Evolutionary conservation across 2,113 vertebrate species (phyloP).

Genomic region (Thamnaconus septentrionalis): DNA sequence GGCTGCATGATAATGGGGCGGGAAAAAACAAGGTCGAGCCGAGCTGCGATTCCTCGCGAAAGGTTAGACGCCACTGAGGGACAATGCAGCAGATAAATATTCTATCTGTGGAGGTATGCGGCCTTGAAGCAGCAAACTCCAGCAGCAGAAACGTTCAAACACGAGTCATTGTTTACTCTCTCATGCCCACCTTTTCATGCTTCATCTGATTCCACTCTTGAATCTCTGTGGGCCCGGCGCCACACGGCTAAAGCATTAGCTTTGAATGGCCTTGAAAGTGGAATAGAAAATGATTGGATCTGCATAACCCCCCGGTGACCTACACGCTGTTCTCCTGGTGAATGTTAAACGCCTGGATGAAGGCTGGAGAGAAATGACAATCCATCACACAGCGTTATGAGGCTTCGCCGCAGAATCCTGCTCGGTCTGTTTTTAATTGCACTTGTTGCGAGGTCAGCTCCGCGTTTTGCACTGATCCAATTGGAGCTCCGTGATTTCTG

Average conservation of each 20-base stretch:
- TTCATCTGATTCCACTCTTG: conserved; percentile 43
- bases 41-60: conserved; percentile 39
- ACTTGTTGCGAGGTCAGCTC: too few species aligned
- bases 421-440: too few species aligned
- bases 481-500: too few species aligned
- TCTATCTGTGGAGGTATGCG: conserved; percentile 52
- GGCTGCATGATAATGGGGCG: conserved; percentile 32
- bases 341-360: conserved; percentile 2
- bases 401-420: too few species aligned
- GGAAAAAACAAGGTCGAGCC: conserved; percentile 49
- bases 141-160: conserved; percentile 59
- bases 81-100: conserved; percentile 59
- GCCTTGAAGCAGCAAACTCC: conserved; percentile 60
- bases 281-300: conserved; percentile 26
- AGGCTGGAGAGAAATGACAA: background rate
- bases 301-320: background rate
- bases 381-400: too few species aligned
- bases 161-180: conserved; percentile 61
- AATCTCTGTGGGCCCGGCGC: conserved; percentile 34
- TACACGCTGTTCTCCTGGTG: background rate
- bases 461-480: too few species aligned
- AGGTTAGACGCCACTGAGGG: conserved; percentile 48
- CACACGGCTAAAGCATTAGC: conserved; percentile 34
- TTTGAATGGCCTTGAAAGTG: conserved; percentile 53
- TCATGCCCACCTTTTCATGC: conserved; percentile 53